These are phyloP conservation scores for Gobio occitaniae DNA, from an alignment of 2,797 vertebrate species.

Conservation along the genomic window DNA sequence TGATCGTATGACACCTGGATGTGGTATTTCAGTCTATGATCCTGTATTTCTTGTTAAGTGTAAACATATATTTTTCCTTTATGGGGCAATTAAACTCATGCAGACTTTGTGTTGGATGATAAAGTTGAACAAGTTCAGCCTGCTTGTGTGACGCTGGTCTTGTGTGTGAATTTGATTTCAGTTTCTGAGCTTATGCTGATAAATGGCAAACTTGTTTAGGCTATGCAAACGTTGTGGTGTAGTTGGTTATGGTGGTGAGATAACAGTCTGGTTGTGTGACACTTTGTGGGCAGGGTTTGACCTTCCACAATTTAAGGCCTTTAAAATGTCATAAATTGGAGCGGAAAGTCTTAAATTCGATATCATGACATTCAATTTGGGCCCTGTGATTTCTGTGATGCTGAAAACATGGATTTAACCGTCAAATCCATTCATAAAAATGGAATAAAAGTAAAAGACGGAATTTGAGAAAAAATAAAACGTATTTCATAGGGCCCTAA, in stretches of 20 bases:
- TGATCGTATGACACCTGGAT: not conserved
- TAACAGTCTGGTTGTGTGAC: not conserved
- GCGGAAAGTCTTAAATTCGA: too few species aligned
- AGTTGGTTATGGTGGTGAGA: not conserved
- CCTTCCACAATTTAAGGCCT: too few species aligned
- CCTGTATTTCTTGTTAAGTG: not conserved
- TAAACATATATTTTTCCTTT: not conserved
- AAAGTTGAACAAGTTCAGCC: not conserved
- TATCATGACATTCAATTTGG: too few species aligned
- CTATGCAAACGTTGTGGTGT: not conserved
- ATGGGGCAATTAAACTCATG: not conserved
- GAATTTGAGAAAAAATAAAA: too few species aligned
- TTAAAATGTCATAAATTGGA: too few species aligned
- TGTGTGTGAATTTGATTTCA: not conserved
- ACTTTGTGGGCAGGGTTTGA: too few species aligned
- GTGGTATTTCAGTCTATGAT: not conserved
- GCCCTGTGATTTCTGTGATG: too few species aligned
- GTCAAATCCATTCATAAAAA: too few species aligned
- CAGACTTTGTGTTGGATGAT: not conserved
- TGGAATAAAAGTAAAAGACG: too few species aligned
- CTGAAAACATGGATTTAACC: too few species aligned
- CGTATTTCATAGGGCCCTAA: too few species aligned
- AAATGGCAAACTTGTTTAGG: not conserved
- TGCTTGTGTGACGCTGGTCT: not conserved
- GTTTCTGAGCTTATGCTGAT: not conserved